Evolutionary conservation across 2,113 vertebrate genomes (phyloP), one percentile per base, ranked within the genome.

Genomic region (Lipophrys pholis): DNA sequence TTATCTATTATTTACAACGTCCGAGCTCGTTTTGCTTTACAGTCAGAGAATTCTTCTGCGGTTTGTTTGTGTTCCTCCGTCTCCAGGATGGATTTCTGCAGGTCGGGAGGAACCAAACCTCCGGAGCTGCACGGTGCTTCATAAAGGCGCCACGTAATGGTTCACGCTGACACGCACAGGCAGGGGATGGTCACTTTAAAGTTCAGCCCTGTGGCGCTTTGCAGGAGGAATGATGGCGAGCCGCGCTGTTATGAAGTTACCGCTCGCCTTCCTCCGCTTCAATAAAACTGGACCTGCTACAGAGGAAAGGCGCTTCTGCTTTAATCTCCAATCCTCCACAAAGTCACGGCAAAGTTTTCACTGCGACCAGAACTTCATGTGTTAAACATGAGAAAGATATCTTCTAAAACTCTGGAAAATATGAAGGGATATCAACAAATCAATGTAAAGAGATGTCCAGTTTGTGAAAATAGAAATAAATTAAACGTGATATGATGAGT

Each of bases 141-240:
- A 30, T 84, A 30, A 30, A 30, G 21, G 21, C 4, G n/a, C n/a
- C n/a, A n/a, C n/a, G n/a, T n/a, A n/a, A n/a, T 86, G 74, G 68
- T 71, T 90, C 85, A 89, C 58, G 57, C 76, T 84, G 88, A 87
- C 86, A 87, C 57, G 56, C 53, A 60, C 64, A 77, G 80, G 87
- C 78, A 88, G 69, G 82, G 76, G 77, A 86, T 68, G 83, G 73
- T 77, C 81, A 84, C 82, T 75, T 88, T 76, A 86, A 90, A 90
- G 78, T 85, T 78, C 79, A 81, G 80, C 76, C 84, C 84, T 51
- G 63, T 73, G 79, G 78, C 82, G 84, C 41, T 50, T 49, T 66
- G 7, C 6, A 40, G 49, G 15, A 49, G 36, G 74, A 81, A 87
- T 43, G 52, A 84, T 65, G 70, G 61, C 41, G 73, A 56, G 54